Evolutionary conservation across 1,140 invertebrate species (phyloP).

Genomic region (Aphelenchoides besseyi): DNA sequence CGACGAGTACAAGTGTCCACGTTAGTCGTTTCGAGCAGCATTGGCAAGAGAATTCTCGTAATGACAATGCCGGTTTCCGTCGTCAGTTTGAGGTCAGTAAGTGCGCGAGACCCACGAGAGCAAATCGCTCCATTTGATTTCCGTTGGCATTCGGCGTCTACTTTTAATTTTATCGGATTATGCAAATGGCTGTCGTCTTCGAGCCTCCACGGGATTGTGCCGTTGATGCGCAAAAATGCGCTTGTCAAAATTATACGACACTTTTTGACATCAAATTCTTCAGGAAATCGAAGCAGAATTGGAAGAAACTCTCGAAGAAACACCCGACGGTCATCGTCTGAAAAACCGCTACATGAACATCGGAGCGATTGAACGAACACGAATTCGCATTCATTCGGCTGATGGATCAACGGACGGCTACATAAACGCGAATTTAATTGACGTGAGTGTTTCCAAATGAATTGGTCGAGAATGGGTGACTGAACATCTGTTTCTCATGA

Average conservation of each 20-base stretch:
- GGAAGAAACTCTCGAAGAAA: constrained; percentile 28
- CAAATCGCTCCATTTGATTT: not conserved
- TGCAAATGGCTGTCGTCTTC: constrained; percentile 13
- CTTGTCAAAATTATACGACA: not conserved
- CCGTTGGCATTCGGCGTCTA: not conserved
- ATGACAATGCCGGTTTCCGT: constrained; percentile 56
- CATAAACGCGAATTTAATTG: constrained; percentile 62
- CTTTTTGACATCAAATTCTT: not conserved
- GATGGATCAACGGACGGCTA: constrained; percentile 47
- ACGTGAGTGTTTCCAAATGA: constrained; percentile 57
- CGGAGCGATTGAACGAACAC: constrained; percentile 49
- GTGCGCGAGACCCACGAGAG: not conserved
- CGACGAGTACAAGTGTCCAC: constrained; percentile 22
- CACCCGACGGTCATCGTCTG: constrained; percentile 18
- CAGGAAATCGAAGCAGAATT: constrained; percentile 30
- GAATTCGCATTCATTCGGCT: constrained; percentile 45
- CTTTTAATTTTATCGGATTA: constrained; percentile 28
- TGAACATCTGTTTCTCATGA: not conserved
- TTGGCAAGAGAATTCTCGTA: constrained; percentile 49
- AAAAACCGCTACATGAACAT: constrained; percentile 56
- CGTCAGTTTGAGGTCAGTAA: constrained; percentile 55
- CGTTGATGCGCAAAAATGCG: not conserved
- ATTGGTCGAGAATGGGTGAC: not conserved
- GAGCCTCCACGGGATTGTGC: not conserved
- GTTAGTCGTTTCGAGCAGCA: constrained; percentile 54